Percentiles rank a stretch among this genome's conserved stretches.
Conservation (phyloP, 2,113 vertebrate genomes). For the Struthidea cinerea region DNA sequence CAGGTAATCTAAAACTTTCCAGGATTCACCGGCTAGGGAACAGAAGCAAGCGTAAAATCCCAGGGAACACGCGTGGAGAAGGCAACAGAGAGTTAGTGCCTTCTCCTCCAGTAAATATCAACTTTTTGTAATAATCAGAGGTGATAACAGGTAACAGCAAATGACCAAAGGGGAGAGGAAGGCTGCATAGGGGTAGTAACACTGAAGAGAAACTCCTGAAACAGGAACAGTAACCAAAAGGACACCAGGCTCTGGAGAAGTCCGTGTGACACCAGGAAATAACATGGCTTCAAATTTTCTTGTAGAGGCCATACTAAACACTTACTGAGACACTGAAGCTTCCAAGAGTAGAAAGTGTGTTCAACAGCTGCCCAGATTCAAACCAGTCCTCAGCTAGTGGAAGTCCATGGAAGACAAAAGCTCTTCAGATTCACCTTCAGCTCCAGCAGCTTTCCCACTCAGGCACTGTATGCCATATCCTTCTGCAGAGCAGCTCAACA, state of each 20-base stretch:
- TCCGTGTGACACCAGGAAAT: background rate
- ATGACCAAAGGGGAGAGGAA: background rate
- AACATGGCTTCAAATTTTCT: background rate
- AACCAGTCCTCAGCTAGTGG: background rate
- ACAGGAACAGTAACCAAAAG: background rate
- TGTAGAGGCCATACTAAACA: background rate
- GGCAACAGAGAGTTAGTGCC: background rate
- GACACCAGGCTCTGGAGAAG: background rate
- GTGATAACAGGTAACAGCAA: background rate
- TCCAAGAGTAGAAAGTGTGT: background rate
- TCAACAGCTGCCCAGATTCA: background rate
- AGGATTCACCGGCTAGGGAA: background rate
- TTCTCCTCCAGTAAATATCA: background rate
- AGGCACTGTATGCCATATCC: accelerated
- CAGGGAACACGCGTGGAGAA: accelerated
- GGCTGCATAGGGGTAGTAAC: accelerated
- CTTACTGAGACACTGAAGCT: background rate
- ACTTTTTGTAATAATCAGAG: background rate
- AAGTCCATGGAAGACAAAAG: background rate
- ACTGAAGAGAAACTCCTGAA: background rate
- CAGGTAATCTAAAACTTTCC: background rate
- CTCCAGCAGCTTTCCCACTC: background rate
- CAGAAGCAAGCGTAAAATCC: background rate
- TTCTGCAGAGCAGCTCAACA: background rate
- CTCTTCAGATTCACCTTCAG: background rate